A percentile compares a stretch with the other conserved stretches of the same genome.
Evolutionary conservation across 2,888 invertebrate genomes (phyloP).

Genomic region (Pristionchus arcanus): DNA sequence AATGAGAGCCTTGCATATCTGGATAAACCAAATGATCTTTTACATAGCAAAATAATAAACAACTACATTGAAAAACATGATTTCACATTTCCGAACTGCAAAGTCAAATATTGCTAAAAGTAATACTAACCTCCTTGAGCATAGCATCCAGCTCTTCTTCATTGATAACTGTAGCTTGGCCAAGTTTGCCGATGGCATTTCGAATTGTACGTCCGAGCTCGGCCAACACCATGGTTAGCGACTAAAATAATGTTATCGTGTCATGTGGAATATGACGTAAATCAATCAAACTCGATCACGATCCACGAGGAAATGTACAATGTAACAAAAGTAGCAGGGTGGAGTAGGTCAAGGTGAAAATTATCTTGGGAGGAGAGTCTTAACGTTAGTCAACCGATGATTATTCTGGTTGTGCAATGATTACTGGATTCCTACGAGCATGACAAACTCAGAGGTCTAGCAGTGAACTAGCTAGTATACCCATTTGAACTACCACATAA

Average conservation of each 20-base stretch:
- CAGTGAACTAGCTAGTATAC: neutral
- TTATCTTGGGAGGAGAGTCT: neutral
- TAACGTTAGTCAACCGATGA: neutral
- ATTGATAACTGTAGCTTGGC: constrained; percentile 81
- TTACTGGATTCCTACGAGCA: too few relatives aligned
- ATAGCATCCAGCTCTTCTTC: constrained; percentile 95
- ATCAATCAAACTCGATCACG: neutral
- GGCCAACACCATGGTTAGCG: constrained; percentile 92
- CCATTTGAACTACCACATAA: neutral
- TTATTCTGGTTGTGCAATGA: neutral
- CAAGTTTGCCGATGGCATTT: constrained; percentile 95
- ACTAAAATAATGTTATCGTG: neutral
- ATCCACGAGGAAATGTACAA: neutral
- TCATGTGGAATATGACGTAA: neutral
- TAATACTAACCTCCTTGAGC: constrained; percentile 85
- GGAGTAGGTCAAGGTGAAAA: neutral
- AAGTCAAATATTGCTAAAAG: neutral
- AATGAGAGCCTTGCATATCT: constrained; percentile 93
- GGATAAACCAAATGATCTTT: neutral
- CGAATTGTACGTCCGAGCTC: constrained; percentile 99
- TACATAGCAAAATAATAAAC: too few relatives aligned
- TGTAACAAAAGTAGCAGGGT: neutral
- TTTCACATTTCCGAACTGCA: neutral
- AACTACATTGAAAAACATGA: too few relatives aligned
- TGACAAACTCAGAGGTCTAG: neutral